phyloP scores from a whole-genome alignment of 2,797 vertebrate species.

The Acrossocheilus wenchowensis region DNA sequence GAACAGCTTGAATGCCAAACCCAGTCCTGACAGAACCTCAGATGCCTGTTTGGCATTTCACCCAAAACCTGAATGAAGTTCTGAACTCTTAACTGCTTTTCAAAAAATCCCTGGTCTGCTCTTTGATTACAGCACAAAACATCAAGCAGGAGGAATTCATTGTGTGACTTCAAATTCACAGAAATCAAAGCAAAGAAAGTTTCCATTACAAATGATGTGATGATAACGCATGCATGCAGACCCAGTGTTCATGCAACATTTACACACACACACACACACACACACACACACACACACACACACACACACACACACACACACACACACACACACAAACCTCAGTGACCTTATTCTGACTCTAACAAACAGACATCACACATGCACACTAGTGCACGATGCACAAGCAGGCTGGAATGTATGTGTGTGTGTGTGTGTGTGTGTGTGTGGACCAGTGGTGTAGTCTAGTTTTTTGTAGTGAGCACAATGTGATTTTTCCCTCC shows the following conservation, averaged over 20 bases:
- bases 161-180: not conserved
- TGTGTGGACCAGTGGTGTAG: no score
- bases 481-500: no score
- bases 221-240: conserved; percentile 1
- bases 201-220: conserved; percentile 20
- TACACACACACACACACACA: conserved; percentile 11
- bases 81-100: not conserved
- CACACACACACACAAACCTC: not conserved
- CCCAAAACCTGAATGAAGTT: not conserved
- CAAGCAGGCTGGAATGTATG: not conserved
- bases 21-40: not conserved
- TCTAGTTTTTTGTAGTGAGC: no score
- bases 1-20: not conserved
- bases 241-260: not conserved
- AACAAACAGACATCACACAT: conserved; percentile 33
- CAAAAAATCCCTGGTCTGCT: not conserved
- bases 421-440: no score
- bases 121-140: conserved; percentile 16
- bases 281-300: not conserved
- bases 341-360: conserved; percentile 21
- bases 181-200: conserved; percentile 9
- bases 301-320: not conserved
- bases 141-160: conserved; percentile 24
- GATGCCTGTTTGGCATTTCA: not conserved
- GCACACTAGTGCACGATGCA: conserved; percentile 3